A percentile compares a stretch with the other conserved stretches of the same genome.
Conservation (phyloP, 2,113 vertebrate species). For the Cathartes aura region DNA sequence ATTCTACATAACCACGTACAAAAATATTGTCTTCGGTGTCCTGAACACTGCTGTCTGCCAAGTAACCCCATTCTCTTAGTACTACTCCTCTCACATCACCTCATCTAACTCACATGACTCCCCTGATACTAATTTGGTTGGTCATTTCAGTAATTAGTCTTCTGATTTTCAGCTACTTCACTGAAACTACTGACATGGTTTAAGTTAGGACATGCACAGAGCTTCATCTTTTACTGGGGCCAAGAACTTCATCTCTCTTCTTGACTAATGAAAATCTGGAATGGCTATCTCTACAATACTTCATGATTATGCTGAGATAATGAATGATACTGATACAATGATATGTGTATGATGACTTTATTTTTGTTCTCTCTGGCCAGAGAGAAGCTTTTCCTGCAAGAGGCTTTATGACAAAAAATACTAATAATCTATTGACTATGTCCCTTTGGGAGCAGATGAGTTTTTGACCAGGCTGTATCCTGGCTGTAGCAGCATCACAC, state of each 20-base stretch:
- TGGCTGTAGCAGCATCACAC: neutral
- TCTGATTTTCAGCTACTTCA: neutral
- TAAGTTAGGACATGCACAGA: neutral
- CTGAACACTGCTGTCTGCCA: neutral
- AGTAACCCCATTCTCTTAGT: neutral
- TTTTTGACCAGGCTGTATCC: neutral
- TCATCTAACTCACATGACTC: neutral
- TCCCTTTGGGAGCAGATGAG: neutral
- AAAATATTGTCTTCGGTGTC: neutral
- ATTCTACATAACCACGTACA: neutral
- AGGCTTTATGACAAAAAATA: neutral
- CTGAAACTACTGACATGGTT: neutral
- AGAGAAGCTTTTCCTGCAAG: neutral
- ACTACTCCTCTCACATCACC: neutral
- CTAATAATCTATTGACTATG: neutral
- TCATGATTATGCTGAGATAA: neutral
- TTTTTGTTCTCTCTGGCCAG: neutral
- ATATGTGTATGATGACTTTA: neutral
- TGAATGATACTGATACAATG: neutral
- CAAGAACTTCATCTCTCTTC: neutral
- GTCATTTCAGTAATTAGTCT: neutral
- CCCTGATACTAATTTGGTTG: neutral
- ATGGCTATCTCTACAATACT: neutral
- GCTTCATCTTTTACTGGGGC: neutral
- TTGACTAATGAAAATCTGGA: neutral